Evolutionary conservation across 2,888 invertebrate species (phyloP), one percentile per base, ranked within the genome.

Genomic region (Hypomecis atomaria): DNA sequence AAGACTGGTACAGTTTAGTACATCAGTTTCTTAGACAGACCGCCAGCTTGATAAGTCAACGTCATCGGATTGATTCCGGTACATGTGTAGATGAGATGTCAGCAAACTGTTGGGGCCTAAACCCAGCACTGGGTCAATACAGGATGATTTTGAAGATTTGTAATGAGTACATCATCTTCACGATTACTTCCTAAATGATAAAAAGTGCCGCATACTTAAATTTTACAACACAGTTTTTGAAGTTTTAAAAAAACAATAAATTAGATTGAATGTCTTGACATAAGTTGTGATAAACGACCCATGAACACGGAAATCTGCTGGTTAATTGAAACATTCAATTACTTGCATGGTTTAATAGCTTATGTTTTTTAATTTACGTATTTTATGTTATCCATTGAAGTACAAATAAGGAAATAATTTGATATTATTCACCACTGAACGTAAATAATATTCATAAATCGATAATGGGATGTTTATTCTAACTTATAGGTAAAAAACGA

Each of bases 291-390:
- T 48, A 65, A 73, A 76, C 64, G 67, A 68, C 66, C 38, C 23
- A 11, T 43, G 45, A 57, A 65, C 77, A 78, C 76, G 77, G 53
- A 68, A 70, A 47, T 45, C 56, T 55, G 40, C 42, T 48, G 44
- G 53, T 52, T 73, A 67, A 69, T 71, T 65, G 54, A 65, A 48
- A 68, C 49, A 52, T 65, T 44, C 44, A 57, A 59, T 67, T 50
- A 13, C 34, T 44, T 13, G 7, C 45, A 36, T 47, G 23, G 34
- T 34, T 50, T 50, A 13, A 37, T 50, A 50, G 10, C 6, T 6
- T 11, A 37, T 49, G 37, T 37, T 37, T 49, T 49, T 49, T 37
- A 37, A 50, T 50, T 37, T 37, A 50, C 37, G 3, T 50, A 11
- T 43, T 50, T 37, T 13, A 50, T 50, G 42, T 36, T 36, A 36